Conservation (phyloP, 1,140 invertebrate genomes). For the Zaprionus kolodkinae region DNA sequence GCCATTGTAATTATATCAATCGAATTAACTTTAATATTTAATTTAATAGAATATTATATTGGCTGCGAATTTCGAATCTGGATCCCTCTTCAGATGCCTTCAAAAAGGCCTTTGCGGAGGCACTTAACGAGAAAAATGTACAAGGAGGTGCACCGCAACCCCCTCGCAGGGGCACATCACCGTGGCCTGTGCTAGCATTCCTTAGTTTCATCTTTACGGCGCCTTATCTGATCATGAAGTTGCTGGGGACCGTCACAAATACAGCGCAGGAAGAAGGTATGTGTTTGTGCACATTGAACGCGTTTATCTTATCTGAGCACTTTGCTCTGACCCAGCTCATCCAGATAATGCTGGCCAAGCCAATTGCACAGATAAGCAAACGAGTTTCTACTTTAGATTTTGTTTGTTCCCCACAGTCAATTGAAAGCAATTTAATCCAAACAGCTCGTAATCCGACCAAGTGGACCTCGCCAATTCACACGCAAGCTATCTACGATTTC, state of each 20-base stretch:
- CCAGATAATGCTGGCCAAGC: conserved; percentile 43
- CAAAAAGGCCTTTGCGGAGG: conserved; percentile 86
- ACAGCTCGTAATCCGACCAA: conserved; percentile 87
- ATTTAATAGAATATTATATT: conserved; percentile 77
- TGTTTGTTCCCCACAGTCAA: conserved; percentile 9
- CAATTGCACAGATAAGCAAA: conserved; percentile 54
- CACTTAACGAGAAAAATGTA: conserved; percentile 74
- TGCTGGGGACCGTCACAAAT: conserved; percentile 88
- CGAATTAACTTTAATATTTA: too few species aligned
- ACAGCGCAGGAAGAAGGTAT: conserved; percentile 86
- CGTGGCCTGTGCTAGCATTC: conserved; percentile 92
- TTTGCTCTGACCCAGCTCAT: conserved; percentile 61
- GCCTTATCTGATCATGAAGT: conserved; percentile 95
- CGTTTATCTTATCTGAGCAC: conserved; percentile 76
- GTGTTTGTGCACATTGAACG: conserved; percentile 67
- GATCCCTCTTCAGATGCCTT: conserved; percentile 85
- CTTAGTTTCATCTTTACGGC: conserved; percentile 94
- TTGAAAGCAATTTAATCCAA: conserved; percentile 9
- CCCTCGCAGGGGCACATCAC: conserved; percentile 81
- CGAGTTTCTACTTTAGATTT: conserved; percentile 24
- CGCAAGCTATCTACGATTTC: conserved; percentile 92
- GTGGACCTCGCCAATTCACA: conserved; percentile 90
- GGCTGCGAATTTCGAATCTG: conserved; percentile 75
- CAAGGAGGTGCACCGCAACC: conserved; percentile 48
- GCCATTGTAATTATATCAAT: background rate